phyloP scores from a whole-genome alignment of 2,888 invertebrate species.

The Eilema depressum region DNA sequence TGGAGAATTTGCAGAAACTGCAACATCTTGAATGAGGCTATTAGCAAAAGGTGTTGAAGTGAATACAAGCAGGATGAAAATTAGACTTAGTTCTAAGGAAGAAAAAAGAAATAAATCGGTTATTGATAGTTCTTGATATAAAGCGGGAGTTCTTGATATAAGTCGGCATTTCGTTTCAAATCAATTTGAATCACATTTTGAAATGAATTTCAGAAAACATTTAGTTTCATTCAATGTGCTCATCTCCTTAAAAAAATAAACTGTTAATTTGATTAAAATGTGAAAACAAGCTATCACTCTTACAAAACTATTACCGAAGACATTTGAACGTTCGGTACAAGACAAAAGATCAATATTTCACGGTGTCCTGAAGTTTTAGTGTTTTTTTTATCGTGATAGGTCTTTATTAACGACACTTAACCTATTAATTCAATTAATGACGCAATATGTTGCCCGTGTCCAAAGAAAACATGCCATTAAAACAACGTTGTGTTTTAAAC shows the following conservation, averaged over 20 bases:
- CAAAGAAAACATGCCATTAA: slow-evolving; percentile 37
- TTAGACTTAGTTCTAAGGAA: no score
- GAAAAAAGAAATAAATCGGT: no score
- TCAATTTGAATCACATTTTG: no score
- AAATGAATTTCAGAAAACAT: no score
- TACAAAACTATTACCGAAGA: slow-evolving; percentile 31
- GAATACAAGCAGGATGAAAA: no score
- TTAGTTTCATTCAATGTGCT: background rate
- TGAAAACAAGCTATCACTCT: slow-evolving; percentile 37
- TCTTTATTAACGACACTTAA: slow-evolving; percentile 57
- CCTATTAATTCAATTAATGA: slow-evolving; percentile 58
- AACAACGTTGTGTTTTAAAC: slow-evolving; percentile 14
- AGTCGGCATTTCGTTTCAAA: no score
- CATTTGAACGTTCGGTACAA: slow-evolving; percentile 41
- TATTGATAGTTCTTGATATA: no score
- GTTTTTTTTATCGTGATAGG: slow-evolving; percentile 42
- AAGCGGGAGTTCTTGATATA: no score
- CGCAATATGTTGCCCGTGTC: slow-evolving; percentile 46
- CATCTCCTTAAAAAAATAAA: slow-evolving; percentile 25
- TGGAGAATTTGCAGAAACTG: no score
- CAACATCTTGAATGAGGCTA: no score
- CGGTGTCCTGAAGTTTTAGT: slow-evolving; percentile 42
- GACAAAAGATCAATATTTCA: slow-evolving; percentile 39
- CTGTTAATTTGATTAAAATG: slow-evolving; percentile 42
- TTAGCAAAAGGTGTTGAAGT: no score